Base-by-base conservation (phyloP, 2,888 invertebrate genomes). In the Drosophila incognita region DNA sequence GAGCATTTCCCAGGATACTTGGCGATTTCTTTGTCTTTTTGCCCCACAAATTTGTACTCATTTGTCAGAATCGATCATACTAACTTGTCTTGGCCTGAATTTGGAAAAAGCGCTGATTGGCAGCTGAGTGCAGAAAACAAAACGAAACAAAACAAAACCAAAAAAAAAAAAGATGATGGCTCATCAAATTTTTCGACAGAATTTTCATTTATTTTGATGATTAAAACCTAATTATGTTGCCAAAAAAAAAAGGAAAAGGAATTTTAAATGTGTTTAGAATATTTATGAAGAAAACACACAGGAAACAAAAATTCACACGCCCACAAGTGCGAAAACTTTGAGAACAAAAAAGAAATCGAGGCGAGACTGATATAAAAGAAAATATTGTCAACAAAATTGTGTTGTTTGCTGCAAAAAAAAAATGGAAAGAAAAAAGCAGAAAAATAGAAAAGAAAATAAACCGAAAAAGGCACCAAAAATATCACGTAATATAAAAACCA, bases 401-500 rank as follows among this genome's bases (percentile, higher is more conserved):
- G 85, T 82, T 90, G 80, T 87, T 80, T 87, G 86, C 76, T 72
- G 46, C 69, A 42, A 65, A 48, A 65, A 62, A 27, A 33, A 62
- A 42, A 21, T 21, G 36, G 69, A 66, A 69, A 66, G 56, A 63
- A 69, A 48, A 61, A 57, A 57, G 51, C 58, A 73, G 71, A 49
- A 64, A 57, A 42, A 42, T 21, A 46, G 46, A 24, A 46, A 46
- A 46, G 54, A 70, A 74, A 74, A 67, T 62, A 76, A 82, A 76
- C 81, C 65, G 81, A 81, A 74, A 80, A 73, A 81, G 84, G 76
- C 89, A 73, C 74, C 82, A 60, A 79, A 90, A 90, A 90, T 87
- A 90, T 84, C 90, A 90, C 89, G 87, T 90, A 87, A 90, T 87
- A 90, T 80, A 85, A 89, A 89, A 91, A 89, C 83, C 91, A 90